Conservation (phyloP, 2,797 vertebrate genomes). For the Bufotes viridis region DNA sequence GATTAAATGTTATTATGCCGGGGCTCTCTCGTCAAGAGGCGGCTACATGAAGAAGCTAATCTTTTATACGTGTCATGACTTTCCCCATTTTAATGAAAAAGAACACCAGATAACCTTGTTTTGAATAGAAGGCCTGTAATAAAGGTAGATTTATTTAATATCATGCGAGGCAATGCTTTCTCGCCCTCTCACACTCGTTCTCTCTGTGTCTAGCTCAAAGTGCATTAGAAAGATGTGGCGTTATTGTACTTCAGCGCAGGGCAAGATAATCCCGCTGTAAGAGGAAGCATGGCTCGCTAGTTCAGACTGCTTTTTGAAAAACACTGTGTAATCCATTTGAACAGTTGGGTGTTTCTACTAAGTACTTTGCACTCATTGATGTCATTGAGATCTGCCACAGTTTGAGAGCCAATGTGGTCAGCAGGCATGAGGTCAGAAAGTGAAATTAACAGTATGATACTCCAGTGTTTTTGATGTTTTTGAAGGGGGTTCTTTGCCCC, state of each 20-base stretch:
- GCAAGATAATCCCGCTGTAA: slow-evolving; percentile 43
- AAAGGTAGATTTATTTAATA: slow-evolving; percentile 47
- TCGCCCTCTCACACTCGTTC: slow-evolving; percentile 2
- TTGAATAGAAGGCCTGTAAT: slow-evolving; percentile 26
- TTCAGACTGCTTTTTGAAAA: slow-evolving; percentile 33
- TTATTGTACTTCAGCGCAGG: slow-evolving; percentile 7
- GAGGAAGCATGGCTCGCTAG: slow-evolving; percentile 23
- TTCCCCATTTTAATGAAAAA: slow-evolving; percentile 19
- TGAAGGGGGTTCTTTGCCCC: neutral
- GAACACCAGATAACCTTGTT: slow-evolving; percentile 48
- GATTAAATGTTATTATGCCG: slow-evolving; percentile 41
- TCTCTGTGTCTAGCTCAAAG: slow-evolving; percentile 1
- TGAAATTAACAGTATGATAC: neutral
- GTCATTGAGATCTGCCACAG: slow-evolving; percentile 1
- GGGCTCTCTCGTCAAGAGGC: slow-evolving; percentile 15
- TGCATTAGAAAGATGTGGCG: slow-evolving; percentile 22
- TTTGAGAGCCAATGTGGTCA: slow-evolving; percentile 31
- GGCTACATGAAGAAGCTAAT: slow-evolving; percentile 10
- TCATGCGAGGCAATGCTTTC: slow-evolving; percentile 14
- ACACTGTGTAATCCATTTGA: slow-evolving; percentile 37
- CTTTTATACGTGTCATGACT: neutral
- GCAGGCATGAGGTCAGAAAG: slow-evolving; percentile 34
- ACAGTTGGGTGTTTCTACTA: slow-evolving; percentile 38
- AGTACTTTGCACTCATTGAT: slow-evolving; percentile 38
- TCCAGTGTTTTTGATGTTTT: neutral